Base-by-base conservation (phyloP, 2,113 vertebrate genomes). In the Spheniscus mendiculus region DNA sequence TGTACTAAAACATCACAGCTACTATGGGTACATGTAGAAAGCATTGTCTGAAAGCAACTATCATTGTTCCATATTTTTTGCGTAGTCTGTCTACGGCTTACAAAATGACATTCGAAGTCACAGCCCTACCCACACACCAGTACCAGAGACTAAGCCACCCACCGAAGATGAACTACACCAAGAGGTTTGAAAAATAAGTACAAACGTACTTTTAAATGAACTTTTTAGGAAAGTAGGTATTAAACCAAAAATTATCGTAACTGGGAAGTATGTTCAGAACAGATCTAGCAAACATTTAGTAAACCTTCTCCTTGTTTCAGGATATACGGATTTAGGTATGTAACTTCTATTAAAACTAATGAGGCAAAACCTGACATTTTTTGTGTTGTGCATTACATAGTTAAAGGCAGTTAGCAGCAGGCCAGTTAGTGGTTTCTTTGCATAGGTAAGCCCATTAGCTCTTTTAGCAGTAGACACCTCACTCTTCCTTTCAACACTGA, bases 51-150 rank as follows among this genome's bases (percentile, higher is more conserved):
- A 89, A 65, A 77, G 45, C 52, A 97, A 53, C 92, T 71, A 4
- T 83, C 49, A 40, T 86, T 97, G 25, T 95, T 93, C 90, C 40
- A 2, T 89, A 11, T 97, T 96, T 93, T 97, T 93, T 83, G 38
- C 77, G 5, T 36, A 99, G 99, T 99, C 99, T 95, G 99, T 99
- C 96, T 99, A 99, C 84, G 99, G 99, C 96, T 98, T 99, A 98
- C 99, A 99, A 98, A 99, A 99, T 9, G 99, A 99, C 65, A 99
- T 99, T 94, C 98, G 99, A 95, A 99, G 99, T 96, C 99, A 99
- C 98, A 99, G 99, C 95, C 99, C 99, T 22, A 99, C 99, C 77
- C 99, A 99, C 98, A 99, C 98, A 25, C 99, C 99, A 25, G 98
- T 98, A 76, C 99, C 99, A 52, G 99, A 99, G 98, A 98, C 98